Evolutionary conservation across 2,888 invertebrate genomes (phyloP), one percentile per base, ranked within the genome.

Genomic region (Hermodice carunculata): DNA sequence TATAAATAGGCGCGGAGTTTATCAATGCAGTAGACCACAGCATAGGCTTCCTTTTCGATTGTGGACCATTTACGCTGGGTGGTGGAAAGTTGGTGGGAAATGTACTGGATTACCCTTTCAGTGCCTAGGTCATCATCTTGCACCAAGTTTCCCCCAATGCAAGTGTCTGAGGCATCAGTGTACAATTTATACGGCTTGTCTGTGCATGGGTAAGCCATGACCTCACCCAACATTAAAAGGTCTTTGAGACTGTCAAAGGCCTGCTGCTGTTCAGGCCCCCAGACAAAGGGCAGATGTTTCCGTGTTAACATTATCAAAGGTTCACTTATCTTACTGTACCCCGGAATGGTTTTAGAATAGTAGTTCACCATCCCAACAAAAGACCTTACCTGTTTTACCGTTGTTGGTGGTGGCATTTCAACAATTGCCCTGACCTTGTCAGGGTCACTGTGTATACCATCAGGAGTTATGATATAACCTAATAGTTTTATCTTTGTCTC

Each of bases 361-460:
- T n/a, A n/a, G n/a, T n/a, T n/a, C n/a, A n/a, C n/a, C n/a, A n/a
- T n/a, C n/a, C n/a, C n/a, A n/a, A n/a, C n/a, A n/a, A n/a, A n/a
- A n/a, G n/a, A n/a, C 2, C 59, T 19, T 5, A 64, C 24, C 26
- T 31, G 24, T 22, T 61, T 61, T 17, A 64, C 43, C 48, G 14
- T 28, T 17, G 17, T 40, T n/a, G 60, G 60, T n/a, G 49, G 11
- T 6, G 14, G 14, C 29, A 54, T 26, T 19, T 69, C 43, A 17
- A 8, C 3, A 11, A 68, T 68, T 1, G 56, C 62, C 11, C 17
- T 14, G 8, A 57, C 42, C 46, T 68, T 68, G 14, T 64, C 68
- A 1, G 66, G 61, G 54, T 68, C 60, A 19, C 63, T 28, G 8
- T 61, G 8, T 3, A 69, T 64, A 3, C 68, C 67, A 2, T 68